These are phyloP conservation scores for Bhutanitis thaidina DNA, from an alignment of 2,888 invertebrate species.

Conservation along the genomic window DNA sequence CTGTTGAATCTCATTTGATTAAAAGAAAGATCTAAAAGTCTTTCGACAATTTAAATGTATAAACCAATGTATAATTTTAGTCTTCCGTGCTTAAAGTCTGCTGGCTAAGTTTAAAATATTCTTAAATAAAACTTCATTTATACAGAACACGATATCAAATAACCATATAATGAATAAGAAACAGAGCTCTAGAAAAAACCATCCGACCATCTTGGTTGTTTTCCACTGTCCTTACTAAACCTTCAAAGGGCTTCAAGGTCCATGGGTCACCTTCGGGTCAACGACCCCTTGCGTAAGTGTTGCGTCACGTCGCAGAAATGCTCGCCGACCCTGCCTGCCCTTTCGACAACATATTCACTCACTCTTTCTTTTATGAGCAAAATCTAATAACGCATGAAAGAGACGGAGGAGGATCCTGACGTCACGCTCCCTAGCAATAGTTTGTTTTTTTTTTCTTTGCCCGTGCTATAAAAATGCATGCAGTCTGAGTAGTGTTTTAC, in stretches of 20 bases:
- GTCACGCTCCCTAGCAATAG: conserved; percentile 21
- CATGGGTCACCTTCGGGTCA: conserved; percentile 46
- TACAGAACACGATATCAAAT: background rate
- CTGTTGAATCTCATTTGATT: too few species aligned
- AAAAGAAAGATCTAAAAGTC: too few species aligned
- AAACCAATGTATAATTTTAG: too few species aligned
- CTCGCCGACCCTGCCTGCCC: conserved; percentile 31
- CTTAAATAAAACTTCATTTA: background rate
- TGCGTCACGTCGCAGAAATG: conserved; percentile 59
- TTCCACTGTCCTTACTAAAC: conserved; percentile 27
- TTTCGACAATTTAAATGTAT: too few species aligned
- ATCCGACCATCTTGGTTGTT: background rate
- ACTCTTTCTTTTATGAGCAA: conserved; percentile 20
- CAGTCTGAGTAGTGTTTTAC: conserved; percentile 5
- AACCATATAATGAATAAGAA: conserved; percentile 8
- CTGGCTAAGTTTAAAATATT: too few species aligned
- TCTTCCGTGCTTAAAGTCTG: too few species aligned
- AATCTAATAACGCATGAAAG: conserved; percentile 20
- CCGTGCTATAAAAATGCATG: conserved; percentile 18
- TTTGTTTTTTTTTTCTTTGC: conserved; percentile 18
- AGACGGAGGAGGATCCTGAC: conserved; percentile 20
- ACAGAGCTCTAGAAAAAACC: background rate
- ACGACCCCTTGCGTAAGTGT: conserved; percentile 57
- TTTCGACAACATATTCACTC: conserved; percentile 27
- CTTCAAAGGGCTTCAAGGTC: conserved; percentile 38